Base-by-base conservation (phyloP, 2,888 invertebrate genomes). In the Lypha dubia region DNA sequence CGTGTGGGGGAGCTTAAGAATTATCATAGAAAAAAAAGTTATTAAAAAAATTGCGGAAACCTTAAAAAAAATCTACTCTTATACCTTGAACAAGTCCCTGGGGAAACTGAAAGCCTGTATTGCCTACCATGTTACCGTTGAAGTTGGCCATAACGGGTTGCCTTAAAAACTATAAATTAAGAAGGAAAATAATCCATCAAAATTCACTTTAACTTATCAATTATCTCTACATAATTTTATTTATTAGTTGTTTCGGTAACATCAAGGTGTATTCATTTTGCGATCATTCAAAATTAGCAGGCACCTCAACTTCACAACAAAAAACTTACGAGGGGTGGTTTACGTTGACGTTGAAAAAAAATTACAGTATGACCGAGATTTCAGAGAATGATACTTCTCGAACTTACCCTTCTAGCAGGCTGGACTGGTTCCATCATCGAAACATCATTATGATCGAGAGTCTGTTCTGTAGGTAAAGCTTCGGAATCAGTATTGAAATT, bases 71-170 rank as follows among this genome's bases (percentile, higher is more conserved):
- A 80, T 60, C n/a, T 65, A 13, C 13, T 1, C 53, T 24, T 44
- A 38, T 84, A 84, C 84, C 76, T 84, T 20, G 67, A 44, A 68
- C 22, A 24, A 49, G 9, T 24, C 71, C 75, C 3, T 28, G 71
- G 20, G 53, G 32, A 7, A 76, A 56, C 41, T 53, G 60, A 67
- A 60, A 73, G 1, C 67, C 76, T 28, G 35, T 71, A 35, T 79
- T 74, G 49, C 28, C 77, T 1, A 17, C 82, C 17, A 77, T n/a
- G 13, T 79, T 76, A 3, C 41, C 53, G 6, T 17, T 0, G 1
- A 87, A 22, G 1, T 87, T 86, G 0, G 88, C 87, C 63, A 86
- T 35, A 62, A 83, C n/a, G 3, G 85, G 51, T 62, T 90, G 90
- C 0, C 85, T 67, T 3, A 89, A 77, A 9, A 88, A 73, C 90